phyloP scores from a whole-genome alignment of 2,888 invertebrate genomes.

The Lasioglossum leucozonium region DNA sequence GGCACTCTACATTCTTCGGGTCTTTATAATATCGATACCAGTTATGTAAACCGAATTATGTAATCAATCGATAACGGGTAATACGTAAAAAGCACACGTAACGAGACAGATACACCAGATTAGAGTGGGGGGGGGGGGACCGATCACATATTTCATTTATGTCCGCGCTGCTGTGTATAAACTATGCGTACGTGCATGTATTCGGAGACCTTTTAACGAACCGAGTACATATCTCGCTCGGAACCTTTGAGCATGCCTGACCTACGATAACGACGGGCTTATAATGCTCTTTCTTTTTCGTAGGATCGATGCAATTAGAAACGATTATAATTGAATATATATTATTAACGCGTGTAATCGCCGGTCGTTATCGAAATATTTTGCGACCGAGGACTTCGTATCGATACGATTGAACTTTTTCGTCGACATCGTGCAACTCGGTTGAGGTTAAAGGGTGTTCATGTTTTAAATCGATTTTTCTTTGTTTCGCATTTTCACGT shows the following conservation, averaged over 20 bases:
- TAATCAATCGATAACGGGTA: constrained; percentile 34
- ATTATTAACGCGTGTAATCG: constrained; percentile 9
- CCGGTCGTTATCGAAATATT: constrained; percentile 10
- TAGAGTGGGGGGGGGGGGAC: neutral
- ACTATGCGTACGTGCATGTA: neutral
- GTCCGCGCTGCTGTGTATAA: neutral
- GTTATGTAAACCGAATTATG: constrained; percentile 35
- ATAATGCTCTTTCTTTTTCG: constrained; percentile 2
- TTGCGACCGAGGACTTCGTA: constrained; percentile 3
- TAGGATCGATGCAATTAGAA: neutral
- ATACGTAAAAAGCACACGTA: constrained; percentile 16
- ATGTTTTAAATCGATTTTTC: neutral
- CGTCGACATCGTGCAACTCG: neutral
- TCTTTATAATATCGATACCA: constrained; percentile 13
- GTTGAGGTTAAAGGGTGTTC: neutral
- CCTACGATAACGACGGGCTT: constrained; percentile 59
- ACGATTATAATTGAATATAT: constrained; percentile 19
- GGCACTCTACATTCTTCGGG: neutral
- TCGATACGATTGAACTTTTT: neutral
- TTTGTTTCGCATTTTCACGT: neutral
- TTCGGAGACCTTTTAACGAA: constrained; percentile 36
- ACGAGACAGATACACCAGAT: neutral
- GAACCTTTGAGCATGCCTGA: constrained; percentile 62
- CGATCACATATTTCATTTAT: neutral
- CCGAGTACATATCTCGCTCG: constrained; percentile 37